Evolutionary conservation across 2,113 vertebrate genomes (phyloP), one percentile per base, ranked within the genome.

Genomic region (Nothobranchius kuhntae): DNA sequence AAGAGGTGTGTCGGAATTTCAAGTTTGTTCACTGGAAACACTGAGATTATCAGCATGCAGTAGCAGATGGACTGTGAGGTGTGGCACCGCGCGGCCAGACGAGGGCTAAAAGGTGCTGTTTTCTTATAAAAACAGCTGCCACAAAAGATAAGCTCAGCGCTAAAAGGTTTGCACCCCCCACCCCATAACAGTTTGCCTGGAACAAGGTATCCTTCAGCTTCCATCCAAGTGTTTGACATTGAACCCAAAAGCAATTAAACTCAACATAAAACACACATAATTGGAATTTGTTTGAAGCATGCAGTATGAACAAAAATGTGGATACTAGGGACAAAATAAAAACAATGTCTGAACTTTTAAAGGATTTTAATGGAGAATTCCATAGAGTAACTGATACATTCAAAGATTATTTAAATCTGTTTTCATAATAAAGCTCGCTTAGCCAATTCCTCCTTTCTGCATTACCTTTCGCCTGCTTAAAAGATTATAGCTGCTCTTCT

Each of bases 401-500:
- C 59, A 75, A 81, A 81, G 70, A 88, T 86, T 65, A 76, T 80
- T 78, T 78, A 74, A 76, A 86, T 80, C 66, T 72, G 64, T 71
- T 84, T 86, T 68, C 62, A 80, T 78, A 79, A 77, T 73, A 67
- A 77, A 80, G 74, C 54, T 67, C 65, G 71, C 79, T 73, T 65
- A 67, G 55, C 57, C 44, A 9, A 65, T 70, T 60, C 35, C 54
- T 54, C 57, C 65, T 68, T 53, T 54, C 64, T 80, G 82, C 65
- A 64, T 78, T 79, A 78, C 65, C 82, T 80, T 83, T 65, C 78
- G 80, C 71, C 75, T 73, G 66, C 68, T 88, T 70, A 74, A 81
- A 83, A 75, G 78, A 87, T 83, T 70, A 80, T 59, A 68, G 62
- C 50, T 44, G 51, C 62, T 52, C 68, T 57, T 84, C 78, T 65